Percentiles rank a stretch among this genome's conserved stretches.
These are phyloP conservation scores for Tethya wilhelma DNA, from an alignment of 37 sponge, comb jelly and placozoan genomes.

Conservation along the genomic window DNA sequence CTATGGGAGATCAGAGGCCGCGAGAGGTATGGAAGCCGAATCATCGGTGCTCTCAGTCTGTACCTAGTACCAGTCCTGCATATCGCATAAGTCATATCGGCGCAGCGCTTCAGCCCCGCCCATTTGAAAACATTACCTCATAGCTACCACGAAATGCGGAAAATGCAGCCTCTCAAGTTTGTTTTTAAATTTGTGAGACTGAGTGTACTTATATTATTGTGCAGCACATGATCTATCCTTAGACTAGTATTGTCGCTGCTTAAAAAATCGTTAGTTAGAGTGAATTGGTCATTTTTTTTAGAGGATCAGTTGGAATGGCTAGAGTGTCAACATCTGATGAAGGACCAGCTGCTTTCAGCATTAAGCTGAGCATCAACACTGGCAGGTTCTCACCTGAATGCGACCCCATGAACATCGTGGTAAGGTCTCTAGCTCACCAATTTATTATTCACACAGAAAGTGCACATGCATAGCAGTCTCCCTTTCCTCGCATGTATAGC, in stretches of 20 bases:
- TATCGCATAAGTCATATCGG: too few species aligned
- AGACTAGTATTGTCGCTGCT: background rate
- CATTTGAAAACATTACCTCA: too few species aligned
- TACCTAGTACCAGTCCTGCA: too few species aligned
- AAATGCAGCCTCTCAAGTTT: too few species aligned
- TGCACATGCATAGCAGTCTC: too few species aligned
- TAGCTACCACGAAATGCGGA: too few species aligned
- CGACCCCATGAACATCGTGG: slow-evolving; percentile 7
- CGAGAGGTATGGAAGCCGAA: too few species aligned
- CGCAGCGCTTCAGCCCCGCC: too few species aligned
- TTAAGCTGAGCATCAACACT: slow-evolving; percentile 28
- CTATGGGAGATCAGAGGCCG: too few species aligned
- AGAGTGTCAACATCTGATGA: background rate
- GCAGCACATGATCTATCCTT: background rate
- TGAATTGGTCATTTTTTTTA: too few species aligned
- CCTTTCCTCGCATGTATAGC: background rate
- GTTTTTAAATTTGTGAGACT: background rate
- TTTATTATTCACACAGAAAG: background rate
- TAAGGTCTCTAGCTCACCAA: background rate
- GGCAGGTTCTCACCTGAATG: slow-evolving; percentile 29
- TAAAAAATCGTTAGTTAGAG: background rate
- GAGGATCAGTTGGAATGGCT: too few species aligned
- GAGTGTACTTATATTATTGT: background rate
- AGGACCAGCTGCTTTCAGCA: slow-evolving; percentile 25
- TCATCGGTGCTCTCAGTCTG: too few species aligned